Evolutionary conservation across 64 coral and sea anemone species (phyloP).

Genomic region (Actinia equina): DNA sequence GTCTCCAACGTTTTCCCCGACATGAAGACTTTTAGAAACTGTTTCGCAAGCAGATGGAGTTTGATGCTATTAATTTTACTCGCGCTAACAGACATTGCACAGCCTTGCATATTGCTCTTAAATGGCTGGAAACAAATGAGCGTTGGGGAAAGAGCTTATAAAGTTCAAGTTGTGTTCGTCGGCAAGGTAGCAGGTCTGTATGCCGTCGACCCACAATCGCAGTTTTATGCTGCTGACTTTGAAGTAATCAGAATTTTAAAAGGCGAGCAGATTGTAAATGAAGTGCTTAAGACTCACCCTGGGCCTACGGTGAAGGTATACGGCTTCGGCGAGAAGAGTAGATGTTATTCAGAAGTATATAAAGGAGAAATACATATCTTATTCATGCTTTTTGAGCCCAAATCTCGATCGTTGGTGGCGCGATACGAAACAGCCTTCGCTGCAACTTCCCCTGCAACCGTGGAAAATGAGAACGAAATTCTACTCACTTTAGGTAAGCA

Average conservation of each 20-base stretch:
- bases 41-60: background rate
- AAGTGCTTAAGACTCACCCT: constrained; percentile 63
- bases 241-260: constrained; percentile 69
- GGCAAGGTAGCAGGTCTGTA: constrained; percentile 72
- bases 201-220: background rate
- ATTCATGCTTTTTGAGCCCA: constrained; percentile 55
- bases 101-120: constrained; percentile 69
- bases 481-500: constrained; percentile 65
- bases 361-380: constrained; percentile 63
- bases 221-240: constrained; percentile 78
- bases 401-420: constrained; percentile 44
- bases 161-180: constrained; percentile 75
- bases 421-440: constrained; percentile 74
- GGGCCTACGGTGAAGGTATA: constrained; percentile 59
- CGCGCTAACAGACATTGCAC: constrained; percentile 26
- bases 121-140: constrained; percentile 72
- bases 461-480: constrained; percentile 64
- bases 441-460: constrained; percentile 60
- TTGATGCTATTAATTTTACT: background rate
- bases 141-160: constrained; percentile 60
- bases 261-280: constrained; percentile 62
- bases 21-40: constrained; percentile 5
- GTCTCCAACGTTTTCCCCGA: background rate
- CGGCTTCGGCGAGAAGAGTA: constrained; percentile 74
- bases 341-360: constrained; percentile 59